Base-by-base conservation (phyloP, 2,888 invertebrate species). In the Xestoiulus laeticollis region DNA sequence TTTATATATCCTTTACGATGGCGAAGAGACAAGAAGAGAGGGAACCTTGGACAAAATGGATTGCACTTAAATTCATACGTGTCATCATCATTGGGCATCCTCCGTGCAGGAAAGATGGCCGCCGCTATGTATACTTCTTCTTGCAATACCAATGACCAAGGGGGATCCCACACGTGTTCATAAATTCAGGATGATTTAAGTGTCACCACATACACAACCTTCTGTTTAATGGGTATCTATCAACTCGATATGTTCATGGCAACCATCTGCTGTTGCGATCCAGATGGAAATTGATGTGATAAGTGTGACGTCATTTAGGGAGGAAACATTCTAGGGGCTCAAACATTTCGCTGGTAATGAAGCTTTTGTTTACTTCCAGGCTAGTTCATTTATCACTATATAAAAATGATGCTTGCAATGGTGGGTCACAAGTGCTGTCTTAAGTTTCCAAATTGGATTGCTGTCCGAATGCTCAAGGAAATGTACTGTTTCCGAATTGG, bases 1-100 rank as follows among this genome's bases (percentile, higher is more conserved):
- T 59, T 59, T 59, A 59, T 59, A 59, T n/a, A 59, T 59, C 59
- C 59, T 59, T 59, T 59, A 59, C 59, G 59, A 59, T 59, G 59
- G 59, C 59, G 22, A 59, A 59, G 59, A 59, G 59, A 59, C 59
- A 59, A 59, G 59, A 59, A 59, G 59, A 59, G 59, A 59, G 59
- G 59, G 59, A 59, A n/a, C 59, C 59, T 59, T n/a, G 59, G 59
- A 59, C 59, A 59, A 59, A 59, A 59, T 59, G 59, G 59, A 59
- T 59, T 59, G 59, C 59, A 59, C 59, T 59, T 59, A 59, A 59
- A 59, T 59, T 59, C 59, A 59, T 59, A 59, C 59, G 59, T 59
- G 59, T 59, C 59, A 59, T 59, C 59, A 59, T 59, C 59, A 59
- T 59, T 59, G 59, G 59, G 6, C 59, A 19, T n/a, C n/a, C 59